Evolutionary conservation across 2,888 invertebrate genomes (phyloP), one percentile per base, ranked within the genome.

Genomic region (Linyphia triangularis): DNA sequence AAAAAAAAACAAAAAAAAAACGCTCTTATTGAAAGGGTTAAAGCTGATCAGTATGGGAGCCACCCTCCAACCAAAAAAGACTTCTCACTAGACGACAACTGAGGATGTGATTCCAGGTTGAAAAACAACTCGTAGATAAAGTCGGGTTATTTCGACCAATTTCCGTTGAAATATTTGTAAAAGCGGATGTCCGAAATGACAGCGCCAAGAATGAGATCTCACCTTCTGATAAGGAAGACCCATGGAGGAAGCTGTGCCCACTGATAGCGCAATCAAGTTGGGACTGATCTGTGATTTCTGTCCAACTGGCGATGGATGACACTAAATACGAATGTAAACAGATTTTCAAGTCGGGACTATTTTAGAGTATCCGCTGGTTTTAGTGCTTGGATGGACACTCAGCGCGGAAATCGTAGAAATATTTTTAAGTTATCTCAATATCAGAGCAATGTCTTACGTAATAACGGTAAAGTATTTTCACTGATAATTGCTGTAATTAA

Each of bases 91-190:
- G n/a, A n/a, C n/a, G n/a, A n/a, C n/a, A n/a, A n/a, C 51, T n/a
- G n/a, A 51, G 51, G 70, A 40, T 19, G 51, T 79, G 67, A 22
- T 26, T 0, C 16, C n/a, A 22, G 43, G 37, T n/a, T 43, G 73
- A 24, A 59, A 75, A 75, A 57, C 73, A 75, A 51, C 33, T 22
- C 73, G 2, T 6, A 22, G 57, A 75, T 59, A 33, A 30, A 28
- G 73, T 22, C 13, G 19, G 57, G 57, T 43, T 75, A 51, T 75
- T 75, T 75, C 30, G 73, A 75, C 30, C 33, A 33, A 59, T 57
- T 59, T 75, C 73, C 57, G 73, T 30, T 33, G 33, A 57, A 59
- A 30, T 75, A 75, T 75, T 75, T 75, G 73, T n/a, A 13, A 30
- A 59, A 26, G 30, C 73, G 73, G 73, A 75, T 22, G 59, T 75